Conservation (phyloP, 2,113 vertebrate genomes). For the Phalacrocorax pelagicus region DNA sequence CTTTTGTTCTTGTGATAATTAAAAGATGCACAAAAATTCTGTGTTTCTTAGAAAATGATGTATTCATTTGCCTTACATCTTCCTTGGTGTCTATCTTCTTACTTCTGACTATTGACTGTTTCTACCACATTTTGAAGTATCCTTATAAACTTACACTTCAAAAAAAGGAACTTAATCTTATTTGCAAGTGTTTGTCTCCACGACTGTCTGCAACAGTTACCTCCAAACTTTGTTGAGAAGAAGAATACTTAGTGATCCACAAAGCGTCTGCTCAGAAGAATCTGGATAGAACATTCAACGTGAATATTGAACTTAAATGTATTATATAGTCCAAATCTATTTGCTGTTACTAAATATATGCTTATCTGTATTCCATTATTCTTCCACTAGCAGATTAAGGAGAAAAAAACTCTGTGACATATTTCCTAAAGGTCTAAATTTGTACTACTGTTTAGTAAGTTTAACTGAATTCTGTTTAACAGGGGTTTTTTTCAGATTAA, state of each 20-base stretch:
- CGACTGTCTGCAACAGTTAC: background rate
- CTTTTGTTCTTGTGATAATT: background rate
- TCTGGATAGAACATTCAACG: background rate
- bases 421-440: background rate
- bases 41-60: background rate
- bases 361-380: background rate
- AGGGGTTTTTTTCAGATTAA: background rate
- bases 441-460: background rate
- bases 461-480: background rate
- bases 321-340: background rate
- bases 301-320: background rate
- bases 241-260: background rate
- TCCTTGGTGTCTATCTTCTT: background rate
- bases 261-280: background rate
- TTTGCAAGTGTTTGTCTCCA: background rate
- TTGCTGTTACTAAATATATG: background rate
- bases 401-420: background rate
- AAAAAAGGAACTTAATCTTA: background rate
- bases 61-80: background rate
- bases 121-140: background rate
- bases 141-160: background rate
- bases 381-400: background rate
- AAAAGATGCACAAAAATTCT: background rate
- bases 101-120: background rate
- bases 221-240: background rate